Conservation (phyloP, 2,113 vertebrate genomes). For the Ivindomyrus marchei region DNA sequence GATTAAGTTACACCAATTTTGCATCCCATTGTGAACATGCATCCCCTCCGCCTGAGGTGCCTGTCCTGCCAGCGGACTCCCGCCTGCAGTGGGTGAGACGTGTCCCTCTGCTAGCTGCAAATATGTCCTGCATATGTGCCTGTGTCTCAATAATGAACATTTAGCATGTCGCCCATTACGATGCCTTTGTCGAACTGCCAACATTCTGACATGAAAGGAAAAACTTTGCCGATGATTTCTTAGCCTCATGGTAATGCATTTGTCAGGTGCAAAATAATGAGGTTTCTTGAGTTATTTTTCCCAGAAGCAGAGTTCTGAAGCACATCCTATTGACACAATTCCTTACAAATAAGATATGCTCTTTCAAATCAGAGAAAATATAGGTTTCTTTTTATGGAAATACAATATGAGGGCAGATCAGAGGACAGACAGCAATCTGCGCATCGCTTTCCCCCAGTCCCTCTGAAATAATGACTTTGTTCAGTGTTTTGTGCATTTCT, state of each 20-base stretch:
- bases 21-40: neutral
- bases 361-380: neutral
- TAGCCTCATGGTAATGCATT: neutral
- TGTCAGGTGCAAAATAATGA: neutral
- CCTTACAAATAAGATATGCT: neutral
- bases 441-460: neutral
- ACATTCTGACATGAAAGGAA: neutral
- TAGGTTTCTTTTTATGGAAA: neutral
- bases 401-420: neutral
- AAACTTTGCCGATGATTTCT: neutral
- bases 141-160: neutral
- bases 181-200: neutral
- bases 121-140: neutral
- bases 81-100: too few species aligned
- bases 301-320: neutral
- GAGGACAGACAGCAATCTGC: neutral
- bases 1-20: neutral
- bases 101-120: neutral
- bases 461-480: neutral
- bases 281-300: neutral
- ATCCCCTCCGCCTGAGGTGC: neutral
- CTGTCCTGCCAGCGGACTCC: neutral
- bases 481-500: neutral
- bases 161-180: neutral
- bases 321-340: neutral